Conservation (phyloP, 1,140 invertebrate species). For the Bombus breviceps region DNA sequence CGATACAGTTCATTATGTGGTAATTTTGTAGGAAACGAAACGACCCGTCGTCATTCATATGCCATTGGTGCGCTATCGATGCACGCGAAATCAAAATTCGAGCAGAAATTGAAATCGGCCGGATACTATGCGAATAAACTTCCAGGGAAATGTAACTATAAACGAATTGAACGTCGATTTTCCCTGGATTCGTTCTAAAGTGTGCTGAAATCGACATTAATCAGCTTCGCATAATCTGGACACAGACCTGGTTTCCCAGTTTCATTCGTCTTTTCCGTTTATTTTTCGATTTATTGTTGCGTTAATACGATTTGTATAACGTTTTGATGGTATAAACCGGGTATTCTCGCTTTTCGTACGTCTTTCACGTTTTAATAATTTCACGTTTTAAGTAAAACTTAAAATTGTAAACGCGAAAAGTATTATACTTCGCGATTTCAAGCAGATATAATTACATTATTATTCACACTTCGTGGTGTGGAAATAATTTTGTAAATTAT, state of each 20-base stretch:
- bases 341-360: no score
- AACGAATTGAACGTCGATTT: slow-evolving; percentile 16
- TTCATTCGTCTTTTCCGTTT: not conserved
- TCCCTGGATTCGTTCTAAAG: not conserved
- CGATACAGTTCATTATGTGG: not conserved
- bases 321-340: no score
- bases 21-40: slow-evolving; percentile 5
- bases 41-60: not conserved
- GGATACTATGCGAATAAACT: not conserved
- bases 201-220: not conserved
- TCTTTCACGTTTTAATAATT: not conserved
- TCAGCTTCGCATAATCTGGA: not conserved
- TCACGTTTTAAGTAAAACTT: not conserved
- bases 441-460: no score
- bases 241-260: not conserved
- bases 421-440: no score
- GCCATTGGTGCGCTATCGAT: not conserved
- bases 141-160: slow-evolving; percentile 9
- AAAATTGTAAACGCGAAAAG: no score
- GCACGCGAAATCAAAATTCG: not conserved
- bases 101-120: not conserved
- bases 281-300: not conserved
- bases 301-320: not conserved
- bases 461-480: no score
- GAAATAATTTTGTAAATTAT: no score